Percentiles rank a stretch among this genome's conserved stretches.
Conservation (phyloP, 2,113 vertebrate species). For the Glaucomys volans region DNA sequence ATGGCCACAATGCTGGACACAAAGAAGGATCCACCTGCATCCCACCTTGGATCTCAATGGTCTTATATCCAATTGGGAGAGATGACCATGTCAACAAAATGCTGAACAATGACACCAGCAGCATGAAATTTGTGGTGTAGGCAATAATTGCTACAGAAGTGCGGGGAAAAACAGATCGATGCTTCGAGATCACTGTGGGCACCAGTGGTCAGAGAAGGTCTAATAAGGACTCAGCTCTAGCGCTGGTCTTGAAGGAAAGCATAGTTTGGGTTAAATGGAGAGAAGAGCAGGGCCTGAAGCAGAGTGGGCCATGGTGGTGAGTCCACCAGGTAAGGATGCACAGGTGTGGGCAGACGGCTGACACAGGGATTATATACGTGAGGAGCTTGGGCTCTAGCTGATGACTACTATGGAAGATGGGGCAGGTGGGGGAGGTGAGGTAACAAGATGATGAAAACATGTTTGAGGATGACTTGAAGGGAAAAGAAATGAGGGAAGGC, state of each 20-base stretch:
- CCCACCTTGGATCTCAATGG: background rate
- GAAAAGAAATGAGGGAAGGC: background rate
- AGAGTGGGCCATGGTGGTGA: rapidly evolving
- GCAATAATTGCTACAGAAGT: slow-evolving; percentile 24
- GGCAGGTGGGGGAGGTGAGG: background rate
- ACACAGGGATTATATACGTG: background rate
- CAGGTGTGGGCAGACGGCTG: rapidly evolving
- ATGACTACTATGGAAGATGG: background rate
- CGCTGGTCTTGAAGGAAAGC: background rate
- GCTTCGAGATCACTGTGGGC: background rate
- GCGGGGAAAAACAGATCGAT: background rate
- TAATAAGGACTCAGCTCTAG: background rate
- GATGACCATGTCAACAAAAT: background rate
- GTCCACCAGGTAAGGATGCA: background rate
- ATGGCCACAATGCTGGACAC: background rate
- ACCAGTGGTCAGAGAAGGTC: background rate
- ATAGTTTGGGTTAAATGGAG: background rate
- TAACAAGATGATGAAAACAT: background rate
- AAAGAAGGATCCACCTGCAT: background rate
- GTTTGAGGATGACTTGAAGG: background rate
- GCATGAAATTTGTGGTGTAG: background rate
- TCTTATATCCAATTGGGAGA: background rate
- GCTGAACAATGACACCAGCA: background rate
- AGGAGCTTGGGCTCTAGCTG: background rate
- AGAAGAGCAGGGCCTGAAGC: background rate